phyloP scores from a whole-genome alignment of 2,888 invertebrate genomes.

The Dolichomitus sp. region DNA sequence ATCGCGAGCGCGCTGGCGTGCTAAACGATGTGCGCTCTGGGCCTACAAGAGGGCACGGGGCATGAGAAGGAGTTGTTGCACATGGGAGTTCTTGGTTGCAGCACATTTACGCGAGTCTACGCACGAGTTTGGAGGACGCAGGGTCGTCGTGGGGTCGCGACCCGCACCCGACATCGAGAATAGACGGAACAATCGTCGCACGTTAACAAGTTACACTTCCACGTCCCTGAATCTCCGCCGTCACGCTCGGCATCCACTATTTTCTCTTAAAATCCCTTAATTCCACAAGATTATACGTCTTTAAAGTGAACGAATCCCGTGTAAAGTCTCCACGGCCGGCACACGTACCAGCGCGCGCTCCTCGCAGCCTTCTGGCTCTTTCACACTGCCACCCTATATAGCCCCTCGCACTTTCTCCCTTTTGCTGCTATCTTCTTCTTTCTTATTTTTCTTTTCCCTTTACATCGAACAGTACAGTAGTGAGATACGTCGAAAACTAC shows the following conservation, averaged over 20 bases:
- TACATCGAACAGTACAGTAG: neutral
- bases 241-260: neutral
- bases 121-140: slow-evolving; percentile 70
- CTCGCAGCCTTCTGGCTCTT: slow-evolving; percentile 25
- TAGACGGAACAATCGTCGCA: neutral
- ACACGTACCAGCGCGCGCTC: slow-evolving; percentile 65
- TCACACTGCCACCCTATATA: neutral
- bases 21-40: slow-evolving; percentile 72
- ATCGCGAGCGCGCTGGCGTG: slow-evolving; percentile 60
- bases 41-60: slow-evolving; percentile 69
- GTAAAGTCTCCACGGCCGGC: slow-evolving; percentile 7
- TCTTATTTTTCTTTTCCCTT: neutral
- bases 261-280: neutral
- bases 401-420: neutral
- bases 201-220: neutral
- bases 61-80: slow-evolving; percentile 65
- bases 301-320: neutral
- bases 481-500: slow-evolving; percentile 9
- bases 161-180: slow-evolving; percentile 77
- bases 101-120: slow-evolving; percentile 76
- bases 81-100: slow-evolving; percentile 74
- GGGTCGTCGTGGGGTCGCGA: slow-evolving; percentile 75
- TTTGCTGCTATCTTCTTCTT: neutral
- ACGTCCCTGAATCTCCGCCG: neutral
- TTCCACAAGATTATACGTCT: neutral